phyloP scores from a whole-genome alignment of 2,888 invertebrate species.

The Andrena bicolor region DNA sequence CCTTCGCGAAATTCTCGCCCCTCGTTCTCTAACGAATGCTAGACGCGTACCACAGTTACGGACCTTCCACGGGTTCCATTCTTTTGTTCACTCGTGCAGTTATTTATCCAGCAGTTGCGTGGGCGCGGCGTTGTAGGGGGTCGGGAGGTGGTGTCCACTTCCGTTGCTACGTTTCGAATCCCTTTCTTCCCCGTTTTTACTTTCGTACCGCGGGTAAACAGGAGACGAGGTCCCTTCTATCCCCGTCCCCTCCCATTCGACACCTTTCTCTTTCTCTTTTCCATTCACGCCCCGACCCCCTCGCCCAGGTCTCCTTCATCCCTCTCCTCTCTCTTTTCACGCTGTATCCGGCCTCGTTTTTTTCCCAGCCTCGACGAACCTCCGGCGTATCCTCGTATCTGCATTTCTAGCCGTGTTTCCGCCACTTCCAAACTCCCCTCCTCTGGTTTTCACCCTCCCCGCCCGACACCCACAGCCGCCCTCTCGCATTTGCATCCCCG shows the following conservation, averaged over 20 bases:
- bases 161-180: constrained; percentile 45
- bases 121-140: not conserved
- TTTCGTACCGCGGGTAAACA: constrained; percentile 36
- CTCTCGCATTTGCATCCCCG: constrained; percentile 74
- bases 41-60: constrained; percentile 33
- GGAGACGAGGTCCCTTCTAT: constrained; percentile 39
- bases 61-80: constrained; percentile 25
- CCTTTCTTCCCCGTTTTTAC: constrained; percentile 44
- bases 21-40: constrained; percentile 8
- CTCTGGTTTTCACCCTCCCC: constrained; percentile 22
- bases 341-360: constrained; percentile 42
- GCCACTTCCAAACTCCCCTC: constrained; percentile 50
- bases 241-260: constrained; percentile 45
- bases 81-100: constrained; percentile 55
- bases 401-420: constrained; percentile 79
- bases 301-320: not conserved
- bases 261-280: not conserved
- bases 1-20: not conserved
- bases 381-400: constrained; percentile 70
- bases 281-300: not conserved
- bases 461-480: constrained; percentile 17
- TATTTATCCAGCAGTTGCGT: constrained; percentile 62
- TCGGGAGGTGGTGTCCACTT: constrained; percentile 56
- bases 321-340: constrained; percentile 36
- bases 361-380: constrained; percentile 44